Evolutionary conservation across 2,113 vertebrate species (phyloP).

Genomic region (Tyto alba): DNA sequence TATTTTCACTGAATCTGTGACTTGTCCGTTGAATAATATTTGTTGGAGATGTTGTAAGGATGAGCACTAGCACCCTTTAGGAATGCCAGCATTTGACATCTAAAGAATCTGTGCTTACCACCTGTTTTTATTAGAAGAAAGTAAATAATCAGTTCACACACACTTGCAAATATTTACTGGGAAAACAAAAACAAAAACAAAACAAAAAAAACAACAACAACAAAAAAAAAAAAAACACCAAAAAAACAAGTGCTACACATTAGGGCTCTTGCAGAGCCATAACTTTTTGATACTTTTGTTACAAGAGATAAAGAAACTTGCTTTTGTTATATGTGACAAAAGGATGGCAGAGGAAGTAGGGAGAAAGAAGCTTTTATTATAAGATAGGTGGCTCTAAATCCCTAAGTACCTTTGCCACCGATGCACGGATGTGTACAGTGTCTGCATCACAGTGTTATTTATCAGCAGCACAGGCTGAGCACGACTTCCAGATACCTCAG

Average conservation of each 20-base stretch:
- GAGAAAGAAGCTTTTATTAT: background rate
- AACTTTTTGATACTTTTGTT: background rate
- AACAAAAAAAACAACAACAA: background rate
- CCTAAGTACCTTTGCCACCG: background rate
- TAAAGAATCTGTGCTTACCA: background rate
- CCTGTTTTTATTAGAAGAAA: background rate
- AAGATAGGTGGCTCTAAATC: background rate
- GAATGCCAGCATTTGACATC: background rate
- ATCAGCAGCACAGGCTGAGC: background rate
- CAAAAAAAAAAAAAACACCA: too few relatives aligned
- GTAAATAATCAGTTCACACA: background rate
- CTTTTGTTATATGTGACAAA: background rate
- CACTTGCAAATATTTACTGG: background rate
- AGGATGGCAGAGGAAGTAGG: background rate
- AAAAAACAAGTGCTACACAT: background rate
- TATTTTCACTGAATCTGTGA: background rate
- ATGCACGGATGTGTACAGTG: too few relatives aligned
- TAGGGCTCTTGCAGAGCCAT: background rate
- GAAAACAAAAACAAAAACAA: background rate
- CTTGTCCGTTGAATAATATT: background rate
- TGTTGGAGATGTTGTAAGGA: background rate
- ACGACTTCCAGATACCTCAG: background rate
- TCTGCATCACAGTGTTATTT: accelerated
- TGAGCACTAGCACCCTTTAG: background rate
- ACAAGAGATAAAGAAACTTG: background rate